A percentile compares a stretch with the other conserved stretches of the same genome.
These are phyloP conservation scores for Oceanodroma tethys DNA, from an alignment of 2,113 vertebrate species.

Conservation along the genomic window DNA sequence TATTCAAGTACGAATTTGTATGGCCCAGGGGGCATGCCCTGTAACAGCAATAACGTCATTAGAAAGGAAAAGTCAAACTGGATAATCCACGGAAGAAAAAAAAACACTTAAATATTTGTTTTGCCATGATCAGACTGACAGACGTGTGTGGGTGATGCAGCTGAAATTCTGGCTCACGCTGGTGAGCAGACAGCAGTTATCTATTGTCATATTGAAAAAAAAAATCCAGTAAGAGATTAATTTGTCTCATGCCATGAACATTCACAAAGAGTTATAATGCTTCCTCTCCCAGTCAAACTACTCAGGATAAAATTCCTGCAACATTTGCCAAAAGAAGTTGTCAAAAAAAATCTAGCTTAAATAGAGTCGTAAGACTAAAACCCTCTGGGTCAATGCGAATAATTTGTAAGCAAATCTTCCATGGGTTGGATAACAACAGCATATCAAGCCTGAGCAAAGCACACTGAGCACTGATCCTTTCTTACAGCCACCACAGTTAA, in stretches of 20 bases:
- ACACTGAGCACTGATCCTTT: not conserved
- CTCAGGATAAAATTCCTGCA: not conserved
- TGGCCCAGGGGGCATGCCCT: not conserved
- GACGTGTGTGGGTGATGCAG: not conserved
- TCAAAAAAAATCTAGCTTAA: not conserved
- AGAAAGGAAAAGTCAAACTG: not conserved
- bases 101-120: slow-evolving; percentile 21
- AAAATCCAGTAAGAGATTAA: not conserved
- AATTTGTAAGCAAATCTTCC: not conserved
- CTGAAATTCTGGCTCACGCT: not conserved
- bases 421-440: not conserved
- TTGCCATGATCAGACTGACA: not conserved
- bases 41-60: not conserved
- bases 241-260: not conserved
- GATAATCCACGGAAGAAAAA: not conserved
- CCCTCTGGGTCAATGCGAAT: not conserved
- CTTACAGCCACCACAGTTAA: not conserved
- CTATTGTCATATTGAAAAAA: not conserved
- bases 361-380: not conserved
- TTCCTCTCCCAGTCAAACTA: not conserved
- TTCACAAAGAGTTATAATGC: not conserved
- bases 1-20: not conserved
- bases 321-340: not conserved
- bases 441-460: not conserved
- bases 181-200: not conserved